Evolutionary conservation across 2,113 vertebrate species (phyloP).

Genomic region (Benitochromis conjunctus): DNA sequence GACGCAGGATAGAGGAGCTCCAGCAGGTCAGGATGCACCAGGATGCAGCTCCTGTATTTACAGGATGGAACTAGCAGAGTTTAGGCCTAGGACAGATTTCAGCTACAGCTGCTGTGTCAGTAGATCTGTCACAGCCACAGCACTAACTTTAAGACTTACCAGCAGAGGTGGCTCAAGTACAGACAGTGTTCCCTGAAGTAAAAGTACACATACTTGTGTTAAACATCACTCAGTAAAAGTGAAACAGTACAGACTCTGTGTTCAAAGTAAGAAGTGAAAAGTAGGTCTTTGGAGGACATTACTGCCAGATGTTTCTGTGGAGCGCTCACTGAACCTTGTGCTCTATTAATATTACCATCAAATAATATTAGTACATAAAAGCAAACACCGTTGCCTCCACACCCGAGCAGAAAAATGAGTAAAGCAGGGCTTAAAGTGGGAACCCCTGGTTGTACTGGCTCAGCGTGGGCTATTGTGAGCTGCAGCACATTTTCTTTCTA

Average conservation of each 20-base stretch:
- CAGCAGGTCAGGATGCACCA: constrained; percentile 80
- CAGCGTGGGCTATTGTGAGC: not conserved
- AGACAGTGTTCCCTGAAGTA: not conserved
- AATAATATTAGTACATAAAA: not conserved
- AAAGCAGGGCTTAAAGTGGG: not conserved
- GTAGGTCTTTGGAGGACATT: too few relatives aligned
- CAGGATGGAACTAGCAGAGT: not conserved
- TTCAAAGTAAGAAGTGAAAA: not conserved
- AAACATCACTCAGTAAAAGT: not conserved
- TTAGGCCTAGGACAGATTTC: not conserved
- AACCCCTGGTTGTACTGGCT: not conserved
- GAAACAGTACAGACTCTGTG: not conserved
- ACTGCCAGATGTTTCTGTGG: not conserved
- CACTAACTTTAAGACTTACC: not conserved
- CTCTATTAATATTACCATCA: not conserved
- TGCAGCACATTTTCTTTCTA: not conserved
- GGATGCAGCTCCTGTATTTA: not conserved
- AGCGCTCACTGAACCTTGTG: not conserved
- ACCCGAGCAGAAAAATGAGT: not conserved
- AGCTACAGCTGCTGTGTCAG: not conserved
- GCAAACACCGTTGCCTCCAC: not conserved
- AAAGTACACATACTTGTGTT: not conserved
- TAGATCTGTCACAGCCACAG: not conserved
- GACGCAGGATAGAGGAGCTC: constrained; percentile 80
- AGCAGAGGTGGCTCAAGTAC: not conserved